Base-by-base conservation (phyloP, 2,113 vertebrate genomes). In the Chrysochloris asiatica region DNA sequence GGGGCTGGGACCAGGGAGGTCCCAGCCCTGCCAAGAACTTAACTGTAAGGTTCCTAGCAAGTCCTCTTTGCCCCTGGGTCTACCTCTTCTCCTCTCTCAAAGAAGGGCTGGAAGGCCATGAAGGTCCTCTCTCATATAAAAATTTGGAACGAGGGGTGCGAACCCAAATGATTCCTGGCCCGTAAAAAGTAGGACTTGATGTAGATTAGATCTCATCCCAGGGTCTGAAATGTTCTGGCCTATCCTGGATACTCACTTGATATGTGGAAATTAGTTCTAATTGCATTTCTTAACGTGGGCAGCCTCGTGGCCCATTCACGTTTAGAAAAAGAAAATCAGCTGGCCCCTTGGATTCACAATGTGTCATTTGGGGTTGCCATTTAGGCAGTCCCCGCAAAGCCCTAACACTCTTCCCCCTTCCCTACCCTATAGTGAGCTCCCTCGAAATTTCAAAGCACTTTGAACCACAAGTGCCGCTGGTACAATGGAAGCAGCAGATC, bases 401-500 rank as follows among this genome's bases (percentile, higher is more conserved):
- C 41, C n/a, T 47, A 14, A 1, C 16, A 2, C 41, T 5, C 0
- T 26, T 0, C 56, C 48, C 52, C 38, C 69, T 71, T 16, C 33
- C 47, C 1, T 38, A 2, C 47, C 81, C 75, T 14, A 0, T 91
- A 83, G 79, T 61, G 36, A 30, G 2, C 8, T 13, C 76, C n/a
- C 86, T 56, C 11, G n/a, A 54, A 41, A 59, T 16, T 12, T 28
- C 38, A 89, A 24, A 88, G 91, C 73, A 43, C 79, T 90, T 96
- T 56, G 79, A 94, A 86, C 95, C 96, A 2, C 77, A 96, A 96
- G 96, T 96, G 96, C 96, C 96, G 90, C 90, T 88, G 95, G 95
- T 48, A n/a, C 30, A 26, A 12, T 95, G 94, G 95, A 92, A 90
- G 89, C 6, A 67, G 96, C 94, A 79, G 52, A 90, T 63, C 69